Percentiles rank a stretch among this genome's conserved stretches.
These are phyloP conservation scores for Leptinotarsa tumamoca DNA, from an alignment of 2,888 invertebrate genomes.

Conservation along the genomic window DNA sequence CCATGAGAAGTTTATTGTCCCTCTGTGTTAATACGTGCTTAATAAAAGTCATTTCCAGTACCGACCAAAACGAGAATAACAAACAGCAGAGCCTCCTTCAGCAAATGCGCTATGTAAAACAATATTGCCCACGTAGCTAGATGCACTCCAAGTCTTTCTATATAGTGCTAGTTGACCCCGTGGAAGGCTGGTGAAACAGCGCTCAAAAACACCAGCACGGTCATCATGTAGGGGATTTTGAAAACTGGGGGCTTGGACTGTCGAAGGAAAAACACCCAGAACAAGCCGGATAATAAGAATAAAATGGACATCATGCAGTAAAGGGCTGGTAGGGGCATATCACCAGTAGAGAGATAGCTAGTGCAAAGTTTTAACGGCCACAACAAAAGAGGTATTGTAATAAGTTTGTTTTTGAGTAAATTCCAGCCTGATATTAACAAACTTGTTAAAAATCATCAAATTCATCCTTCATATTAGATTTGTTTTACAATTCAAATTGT, in stretches of 20 bases:
- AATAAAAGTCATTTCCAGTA: conserved; percentile 96
- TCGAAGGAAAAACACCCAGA: conserved; percentile 91
- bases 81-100: conserved; percentile 83
- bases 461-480: too few relatives aligned
- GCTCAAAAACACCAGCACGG: conserved; percentile 91
- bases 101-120: conserved; percentile 95
- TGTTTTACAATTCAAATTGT: too few relatives aligned
- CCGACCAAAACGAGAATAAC: conserved; percentile 96
- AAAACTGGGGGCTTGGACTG: conserved; percentile 82
- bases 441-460: too few relatives aligned
- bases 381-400: too few relatives aligned
- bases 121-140: conserved; percentile 98
- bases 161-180: conserved; percentile 94
- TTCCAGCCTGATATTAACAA: too few relatives aligned
- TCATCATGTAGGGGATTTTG: conserved; percentile 97
- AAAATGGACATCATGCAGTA: conserved; percentile 92
- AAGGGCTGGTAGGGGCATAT: conserved; percentile 93
- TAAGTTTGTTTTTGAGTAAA: too few relatives aligned
- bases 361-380: conserved; percentile 59
- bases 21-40: conserved; percentile 96
- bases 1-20: conserved; percentile 97
- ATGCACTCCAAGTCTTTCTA: conserved; percentile 91
- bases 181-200: conserved; percentile 94
- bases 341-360: conserved; percentile 94
- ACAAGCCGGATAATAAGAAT: conserved; percentile 88